phyloP scores from a whole-genome alignment of 2,113 vertebrate genomes.

The Columbina picui region DNA sequence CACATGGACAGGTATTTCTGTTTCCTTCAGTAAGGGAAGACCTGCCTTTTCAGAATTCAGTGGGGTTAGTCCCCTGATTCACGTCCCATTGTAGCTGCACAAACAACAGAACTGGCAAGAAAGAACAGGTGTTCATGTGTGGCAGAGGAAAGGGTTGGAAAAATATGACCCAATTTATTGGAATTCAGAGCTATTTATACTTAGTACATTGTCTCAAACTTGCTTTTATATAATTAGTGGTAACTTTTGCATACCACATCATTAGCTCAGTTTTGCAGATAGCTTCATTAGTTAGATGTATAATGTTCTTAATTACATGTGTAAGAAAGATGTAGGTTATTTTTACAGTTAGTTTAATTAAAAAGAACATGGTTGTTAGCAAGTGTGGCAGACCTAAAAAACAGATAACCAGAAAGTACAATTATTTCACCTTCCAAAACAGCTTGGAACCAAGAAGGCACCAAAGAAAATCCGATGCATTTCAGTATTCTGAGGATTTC shows the following conservation, averaged over 20 bases:
- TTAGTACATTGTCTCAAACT: not conserved
- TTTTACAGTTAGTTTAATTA: constrained; percentile 16
- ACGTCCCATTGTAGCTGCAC: not conserved
- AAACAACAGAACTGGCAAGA: not conserved
- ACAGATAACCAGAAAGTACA: not conserved
- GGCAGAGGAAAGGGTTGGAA: not conserved
- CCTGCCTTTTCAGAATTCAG: not conserved
- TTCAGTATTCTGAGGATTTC: not conserved
- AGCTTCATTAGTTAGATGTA: not conserved
- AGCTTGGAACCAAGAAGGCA: not conserved
- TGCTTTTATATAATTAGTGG: not conserved
- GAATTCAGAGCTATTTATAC: not conserved
- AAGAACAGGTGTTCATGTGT: accelerated
- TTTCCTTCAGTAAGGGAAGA: not conserved
- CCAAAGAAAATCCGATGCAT: not conserved
- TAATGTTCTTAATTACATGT: not conserved
- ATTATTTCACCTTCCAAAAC: not conserved
- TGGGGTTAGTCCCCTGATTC: not conserved
- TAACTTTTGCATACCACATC: not conserved
- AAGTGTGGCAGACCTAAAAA: not conserved
- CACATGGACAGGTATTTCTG: not conserved
- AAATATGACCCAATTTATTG: not conserved
- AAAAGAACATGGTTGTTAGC: not conserved
- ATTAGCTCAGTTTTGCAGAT: not conserved
- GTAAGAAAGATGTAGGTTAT: not conserved